Evolutionary conservation across 1,140 invertebrate genomes (phyloP).

Genomic region (Micrasema longulum): DNA sequence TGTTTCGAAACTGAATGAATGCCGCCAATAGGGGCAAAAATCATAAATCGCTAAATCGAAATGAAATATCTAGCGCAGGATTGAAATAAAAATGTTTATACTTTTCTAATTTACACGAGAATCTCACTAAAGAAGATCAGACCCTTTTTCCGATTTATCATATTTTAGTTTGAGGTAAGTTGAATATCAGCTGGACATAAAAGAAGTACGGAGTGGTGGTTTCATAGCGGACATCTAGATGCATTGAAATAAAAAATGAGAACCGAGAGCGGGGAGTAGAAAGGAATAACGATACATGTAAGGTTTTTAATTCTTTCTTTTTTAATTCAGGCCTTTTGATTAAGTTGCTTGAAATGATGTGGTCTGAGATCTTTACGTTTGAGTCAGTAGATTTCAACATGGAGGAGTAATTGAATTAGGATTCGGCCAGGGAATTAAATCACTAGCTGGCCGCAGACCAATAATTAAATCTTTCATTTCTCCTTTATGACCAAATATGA

Average conservation of each 20-base stretch:
- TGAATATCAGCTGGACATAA: conserved; percentile 5
- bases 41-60: too few species aligned
- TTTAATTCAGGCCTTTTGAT: too few species aligned
- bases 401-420: conserved; percentile 39
- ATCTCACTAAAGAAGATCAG: too few species aligned
- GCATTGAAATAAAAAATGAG: not conserved
- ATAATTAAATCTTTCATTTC: conserved; percentile 44
- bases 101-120: too few species aligned
- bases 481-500: conserved; percentile 32
- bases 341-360: too few species aligned
- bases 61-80: too few species aligned
- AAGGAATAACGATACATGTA: too few species aligned
- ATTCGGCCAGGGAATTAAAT: conserved; percentile 35
- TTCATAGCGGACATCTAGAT: conserved; percentile 1
- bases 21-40: too few species aligned
- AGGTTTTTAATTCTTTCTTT: too few species aligned
- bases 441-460: conserved; percentile 20
- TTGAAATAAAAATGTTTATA: too few species aligned
- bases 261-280: not conserved
- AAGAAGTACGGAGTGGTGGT: conserved; percentile 31
- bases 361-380: not conserved
- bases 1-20: too few species aligned
- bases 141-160: not conserved
- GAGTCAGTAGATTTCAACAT: conserved; percentile 26
- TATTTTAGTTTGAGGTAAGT: not conserved